A percentile compares a stretch with the other conserved stretches of the same genome.
Evolutionary conservation across 1,140 invertebrate genomes (phyloP).

Genomic region (Diachasmimorpha longicaudata): DNA sequence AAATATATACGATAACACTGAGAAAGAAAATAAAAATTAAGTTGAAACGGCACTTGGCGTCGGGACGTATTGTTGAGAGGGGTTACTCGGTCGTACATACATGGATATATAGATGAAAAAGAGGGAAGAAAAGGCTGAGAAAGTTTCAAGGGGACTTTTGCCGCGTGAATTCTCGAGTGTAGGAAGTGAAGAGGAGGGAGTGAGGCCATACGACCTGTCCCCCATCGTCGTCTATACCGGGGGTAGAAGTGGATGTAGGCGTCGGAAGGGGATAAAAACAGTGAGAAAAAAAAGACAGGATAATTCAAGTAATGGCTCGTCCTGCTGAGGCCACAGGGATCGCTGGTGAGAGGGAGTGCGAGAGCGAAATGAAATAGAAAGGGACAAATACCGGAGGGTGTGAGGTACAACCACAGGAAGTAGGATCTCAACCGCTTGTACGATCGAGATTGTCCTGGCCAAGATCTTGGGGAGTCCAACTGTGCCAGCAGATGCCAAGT

Average conservation of each 20-base stretch:
- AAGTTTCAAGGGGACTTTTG: not conserved
- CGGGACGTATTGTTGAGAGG: not conserved
- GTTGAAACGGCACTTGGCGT: not conserved
- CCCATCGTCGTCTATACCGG: not conserved
- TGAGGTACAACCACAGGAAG: not conserved
- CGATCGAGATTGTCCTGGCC: not conserved
- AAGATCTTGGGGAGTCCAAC: not conserved
- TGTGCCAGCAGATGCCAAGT: not conserved
- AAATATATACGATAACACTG: not conserved
- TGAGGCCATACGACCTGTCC: not conserved
- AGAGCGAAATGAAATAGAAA: not conserved
- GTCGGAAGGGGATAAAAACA: not conserved
- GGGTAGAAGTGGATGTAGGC: not conserved
- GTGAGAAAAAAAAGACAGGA: not conserved
- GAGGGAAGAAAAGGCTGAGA: not conserved
- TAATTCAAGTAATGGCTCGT: not conserved
- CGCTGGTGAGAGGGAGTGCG: too few species aligned
- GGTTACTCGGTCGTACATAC: not conserved
- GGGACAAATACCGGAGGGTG: not conserved
- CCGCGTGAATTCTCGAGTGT: not conserved
- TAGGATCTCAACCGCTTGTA: not conserved
- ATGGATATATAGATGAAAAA: not conserved
- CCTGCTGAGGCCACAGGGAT: not conserved
- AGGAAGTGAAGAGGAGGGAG: not conserved
- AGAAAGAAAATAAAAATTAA: conserved; percentile 5